Base-by-base conservation (phyloP, 2,888 invertebrate genomes). In the Pristionchus exspectatus region DNA sequence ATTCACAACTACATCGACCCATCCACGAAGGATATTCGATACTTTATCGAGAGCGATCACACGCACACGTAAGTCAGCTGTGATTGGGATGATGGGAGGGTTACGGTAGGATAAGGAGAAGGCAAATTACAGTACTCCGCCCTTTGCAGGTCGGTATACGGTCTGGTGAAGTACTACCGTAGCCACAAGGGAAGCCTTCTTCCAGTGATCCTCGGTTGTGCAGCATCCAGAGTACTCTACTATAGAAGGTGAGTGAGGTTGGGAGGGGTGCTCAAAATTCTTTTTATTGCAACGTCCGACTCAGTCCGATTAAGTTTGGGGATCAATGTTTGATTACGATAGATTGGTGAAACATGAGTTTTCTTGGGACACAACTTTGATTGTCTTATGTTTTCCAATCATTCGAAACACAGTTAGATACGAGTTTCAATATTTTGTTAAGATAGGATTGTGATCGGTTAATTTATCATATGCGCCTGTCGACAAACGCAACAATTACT, bases 141-240 rank as follows among this genome's bases (percentile, higher is more conserved):
- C 12, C 33, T 18, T 30, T 81, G 2, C 27, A 81, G 81, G 81
- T 81, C 81, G 63, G 91, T 92, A 92, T 83, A 92, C 91, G 77
- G 84, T 18, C 90, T 93, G 63, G 91, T 91, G 85, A 89, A 90
- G 18, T 91, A 93, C 89, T 93, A 93, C 89, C 90, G 84, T 33
- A 90, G 88, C 30, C 90, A 93, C 89, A 90, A 91, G 89, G 91
- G 92, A 83, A 91, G 63, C 89, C 89, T 93, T 27, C 91, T 92
- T 14, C 87, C 88, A 56, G 89, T 88, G 12, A 90, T 90, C 72
- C 90, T 93, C 21, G 66, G 54, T 38, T n/a, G 18, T 1, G 38
- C 87, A 16, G 69, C 59, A 33, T 30, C 44, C 59, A 59, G 84
- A 85, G 84, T 59, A 59, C 59, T 59, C 30, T 85, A 59, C 59